Evolutionary conservation across 2,113 vertebrate genomes (phyloP), one percentile per base, ranked within the genome.

Genomic region (Silurus asotus): DNA sequence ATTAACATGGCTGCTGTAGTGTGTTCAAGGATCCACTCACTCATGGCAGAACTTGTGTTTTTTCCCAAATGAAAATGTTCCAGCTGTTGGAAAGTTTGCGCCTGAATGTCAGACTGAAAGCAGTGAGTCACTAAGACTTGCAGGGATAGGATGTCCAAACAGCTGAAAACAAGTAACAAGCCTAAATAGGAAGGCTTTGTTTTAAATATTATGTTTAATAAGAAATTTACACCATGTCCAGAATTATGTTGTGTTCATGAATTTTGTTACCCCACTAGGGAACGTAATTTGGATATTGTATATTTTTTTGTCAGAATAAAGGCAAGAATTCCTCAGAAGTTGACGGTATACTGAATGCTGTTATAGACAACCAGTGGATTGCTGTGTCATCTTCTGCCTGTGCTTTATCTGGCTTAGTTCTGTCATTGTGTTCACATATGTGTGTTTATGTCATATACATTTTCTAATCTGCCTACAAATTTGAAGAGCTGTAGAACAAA

Each of bases 41-140:
- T 58, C 25, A 70, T 84, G 23, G 28, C 48, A 83, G 15, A 72
- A 56, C 56, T 87, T 25, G 48, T 49, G 6, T 49, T 76, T 59
- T 37, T 72, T 45, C 61, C 61, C 45, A 69, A 58, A 69, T 23
- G 55, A 84, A 84, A 79, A 45, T 89, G 56, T 62, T n/a, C 76
- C 59, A 6, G 17, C 19, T 74, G 78, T 48, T 65, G 17, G 72
- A 76, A 74, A 55, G 20, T 25, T 20, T 64, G 67, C 13, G 49
- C 23, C 20, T 75, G 28, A 76, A 58, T 23, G 79, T 58, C 70
- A 87, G 56, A 65, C 56, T 15, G 37, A 49, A n/a, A 49, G 48
- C 58, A 59, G 77, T 85, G 55, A 82, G 58, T 87, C 84, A 51
- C 74, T 3, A 37, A 45, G 20, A 74, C 28, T 70, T 6, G 3